Conservation (phyloP, 2,797 vertebrate species). For the Hylomyscus alleni region DNA sequence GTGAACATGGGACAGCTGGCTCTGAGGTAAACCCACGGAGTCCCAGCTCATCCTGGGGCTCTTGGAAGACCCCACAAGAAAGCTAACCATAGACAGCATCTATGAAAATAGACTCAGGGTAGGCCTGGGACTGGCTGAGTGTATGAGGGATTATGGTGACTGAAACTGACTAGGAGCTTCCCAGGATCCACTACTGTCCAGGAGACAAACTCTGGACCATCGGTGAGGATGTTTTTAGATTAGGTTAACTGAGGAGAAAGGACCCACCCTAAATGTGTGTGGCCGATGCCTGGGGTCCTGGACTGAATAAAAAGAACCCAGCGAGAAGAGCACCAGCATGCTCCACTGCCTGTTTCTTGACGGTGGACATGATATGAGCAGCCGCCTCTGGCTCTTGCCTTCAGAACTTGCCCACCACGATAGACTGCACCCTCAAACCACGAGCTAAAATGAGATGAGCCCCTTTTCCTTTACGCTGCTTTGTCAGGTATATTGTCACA, state of each 20-base stretch:
- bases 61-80: neutral
- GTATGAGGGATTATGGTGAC: neutral
- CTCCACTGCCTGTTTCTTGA: neutral
- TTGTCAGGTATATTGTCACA: neutral
- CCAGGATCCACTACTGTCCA: neutral
- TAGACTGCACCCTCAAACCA: neutral
- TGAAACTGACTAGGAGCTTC: neutral
- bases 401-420: too few relatives aligned
- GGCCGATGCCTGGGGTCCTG: neutral
- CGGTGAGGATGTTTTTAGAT: neutral
- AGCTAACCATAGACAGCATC: neutral
- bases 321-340: neutral
- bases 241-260: neutral
- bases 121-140: neutral
- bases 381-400: neutral
- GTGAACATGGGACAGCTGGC: neutral
- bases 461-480: neutral
- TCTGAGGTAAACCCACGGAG: rapidly evolving
- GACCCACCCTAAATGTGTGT: neutral
- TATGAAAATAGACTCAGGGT: neutral
- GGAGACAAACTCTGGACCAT: neutral
- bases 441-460: neutral
- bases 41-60: neutral
- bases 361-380: neutral
- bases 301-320: neutral